Evolutionary conservation across 2,888 invertebrate species (phyloP).

Genomic region (Leptinotarsa haldemani): DNA sequence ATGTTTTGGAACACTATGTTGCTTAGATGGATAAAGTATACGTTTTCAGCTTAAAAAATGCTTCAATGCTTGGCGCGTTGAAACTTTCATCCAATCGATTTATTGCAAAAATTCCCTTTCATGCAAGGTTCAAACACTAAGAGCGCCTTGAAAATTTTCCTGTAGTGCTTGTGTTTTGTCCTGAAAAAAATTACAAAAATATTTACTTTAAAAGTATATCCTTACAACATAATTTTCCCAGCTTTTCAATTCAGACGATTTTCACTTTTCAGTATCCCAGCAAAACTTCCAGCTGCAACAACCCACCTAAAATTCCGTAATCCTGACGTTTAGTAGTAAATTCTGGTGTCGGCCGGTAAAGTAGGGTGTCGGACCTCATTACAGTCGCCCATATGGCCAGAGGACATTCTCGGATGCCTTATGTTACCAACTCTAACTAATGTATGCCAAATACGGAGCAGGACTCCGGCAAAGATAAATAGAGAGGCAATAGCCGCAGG

Average conservation of each 20-base stretch:
- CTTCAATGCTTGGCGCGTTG: too few relatives aligned
- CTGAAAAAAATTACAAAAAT: too few relatives aligned
- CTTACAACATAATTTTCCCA: too few relatives aligned
- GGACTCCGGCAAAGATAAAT: slow-evolving; percentile 65
- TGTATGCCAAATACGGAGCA: slow-evolving; percentile 59
- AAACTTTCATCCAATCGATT: too few relatives aligned
- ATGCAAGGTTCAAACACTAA: too few relatives aligned
- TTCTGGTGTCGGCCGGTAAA: slow-evolving; percentile 28
- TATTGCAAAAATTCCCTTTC: too few relatives aligned
- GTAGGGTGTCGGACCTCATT: slow-evolving; percentile 50
- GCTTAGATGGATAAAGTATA: too few relatives aligned
- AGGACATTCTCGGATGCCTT: slow-evolving; percentile 60
- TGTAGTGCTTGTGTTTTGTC: too few relatives aligned
- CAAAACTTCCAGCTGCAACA: slow-evolving; percentile 2
- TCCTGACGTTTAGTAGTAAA: slow-evolving; percentile 9
- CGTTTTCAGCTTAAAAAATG: too few relatives aligned
- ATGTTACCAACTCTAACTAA: slow-evolving; percentile 62
- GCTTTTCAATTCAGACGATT: not conserved
- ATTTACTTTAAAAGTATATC: too few relatives aligned
- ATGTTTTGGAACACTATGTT: too few relatives aligned
- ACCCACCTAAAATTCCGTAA: slow-evolving; percentile 5
- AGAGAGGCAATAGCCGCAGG: slow-evolving; percentile 63
- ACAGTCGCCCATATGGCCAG: slow-evolving; percentile 60
- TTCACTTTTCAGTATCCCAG: not conserved
- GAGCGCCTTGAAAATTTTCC: too few relatives aligned